Conservation (phyloP, 2,888 invertebrate genomes). For the Eristalinus sepulchralis region DNA sequence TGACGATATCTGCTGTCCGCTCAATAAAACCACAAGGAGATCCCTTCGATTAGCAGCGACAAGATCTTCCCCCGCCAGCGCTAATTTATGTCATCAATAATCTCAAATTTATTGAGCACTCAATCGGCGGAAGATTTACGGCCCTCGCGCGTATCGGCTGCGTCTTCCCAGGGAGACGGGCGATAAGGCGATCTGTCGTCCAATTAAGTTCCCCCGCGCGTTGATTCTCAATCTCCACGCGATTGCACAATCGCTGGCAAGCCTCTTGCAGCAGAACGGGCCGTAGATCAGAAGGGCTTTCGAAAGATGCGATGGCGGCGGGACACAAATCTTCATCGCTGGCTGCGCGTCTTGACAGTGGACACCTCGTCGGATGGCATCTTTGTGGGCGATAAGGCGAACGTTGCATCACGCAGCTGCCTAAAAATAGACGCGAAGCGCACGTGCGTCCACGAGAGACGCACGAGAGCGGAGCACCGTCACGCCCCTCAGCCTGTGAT, state of each 20-base stretch:
- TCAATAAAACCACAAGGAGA: neutral
- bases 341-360: neutral
- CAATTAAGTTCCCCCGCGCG: neutral
- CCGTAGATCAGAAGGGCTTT: neutral
- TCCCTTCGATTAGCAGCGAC: neutral
- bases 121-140: neutral
- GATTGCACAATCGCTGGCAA: neutral
- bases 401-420: neutral
- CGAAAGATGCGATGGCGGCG: neutral
- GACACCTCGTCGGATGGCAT: neutral
- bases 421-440: neutral
- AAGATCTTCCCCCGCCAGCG: neutral
- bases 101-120: neutral
- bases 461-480: neutral
- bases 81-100: neutral
- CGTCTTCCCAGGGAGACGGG: neutral
- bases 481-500: conserved; percentile 29
- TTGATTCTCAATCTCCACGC: neutral
- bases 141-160: neutral
- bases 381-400: neutral
- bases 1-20: neutral
- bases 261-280: neutral
- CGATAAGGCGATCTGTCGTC: neutral
- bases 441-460: neutral
- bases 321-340: neutral